Conservation (phyloP, 2,797 vertebrate genomes). For the Pelobates cultripes region DNA sequence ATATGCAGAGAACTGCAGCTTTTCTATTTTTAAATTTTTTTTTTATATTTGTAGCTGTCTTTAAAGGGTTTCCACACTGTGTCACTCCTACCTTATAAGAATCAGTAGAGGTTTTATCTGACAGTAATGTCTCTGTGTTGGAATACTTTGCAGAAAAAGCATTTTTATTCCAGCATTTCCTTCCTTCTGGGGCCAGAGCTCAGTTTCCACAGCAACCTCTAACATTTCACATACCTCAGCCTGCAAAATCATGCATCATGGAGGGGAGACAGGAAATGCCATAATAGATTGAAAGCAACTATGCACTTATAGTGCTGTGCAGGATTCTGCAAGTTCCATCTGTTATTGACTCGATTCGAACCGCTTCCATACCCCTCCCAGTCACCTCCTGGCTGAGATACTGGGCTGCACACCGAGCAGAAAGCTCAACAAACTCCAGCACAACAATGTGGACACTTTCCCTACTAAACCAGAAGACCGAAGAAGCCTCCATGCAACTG, state of each 20-base stretch:
- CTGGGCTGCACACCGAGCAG: no score
- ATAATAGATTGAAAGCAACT: not conserved
- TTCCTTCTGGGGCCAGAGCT: slow-evolving; percentile 58
- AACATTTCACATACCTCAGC: slow-evolving; percentile 60
- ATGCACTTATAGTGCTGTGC: not conserved
- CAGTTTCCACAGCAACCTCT: slow-evolving; percentile 73
- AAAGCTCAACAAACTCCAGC: no score
- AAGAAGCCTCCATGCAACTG: no score
- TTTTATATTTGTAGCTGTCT: no score
- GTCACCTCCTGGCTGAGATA: not conserved
- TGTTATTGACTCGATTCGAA: not conserved
- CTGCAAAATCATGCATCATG: not conserved
- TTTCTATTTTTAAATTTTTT: no score
- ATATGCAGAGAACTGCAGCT: no score
- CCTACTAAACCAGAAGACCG: no score
- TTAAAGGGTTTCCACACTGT: not conserved
- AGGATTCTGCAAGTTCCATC: not conserved
- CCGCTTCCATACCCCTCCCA: not conserved
- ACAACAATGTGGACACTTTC: no score
- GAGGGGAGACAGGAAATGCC: not conserved
- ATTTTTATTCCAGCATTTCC: slow-evolving; percentile 55
- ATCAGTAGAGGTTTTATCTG: not conserved
- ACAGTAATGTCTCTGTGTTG: slow-evolving; percentile 41
- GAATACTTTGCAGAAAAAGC: slow-evolving; percentile 58
- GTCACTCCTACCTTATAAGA: slow-evolving; percentile 55